Base-by-base conservation (phyloP, 2,113 vertebrate genomes). In the Hystrix brachyura region DNA sequence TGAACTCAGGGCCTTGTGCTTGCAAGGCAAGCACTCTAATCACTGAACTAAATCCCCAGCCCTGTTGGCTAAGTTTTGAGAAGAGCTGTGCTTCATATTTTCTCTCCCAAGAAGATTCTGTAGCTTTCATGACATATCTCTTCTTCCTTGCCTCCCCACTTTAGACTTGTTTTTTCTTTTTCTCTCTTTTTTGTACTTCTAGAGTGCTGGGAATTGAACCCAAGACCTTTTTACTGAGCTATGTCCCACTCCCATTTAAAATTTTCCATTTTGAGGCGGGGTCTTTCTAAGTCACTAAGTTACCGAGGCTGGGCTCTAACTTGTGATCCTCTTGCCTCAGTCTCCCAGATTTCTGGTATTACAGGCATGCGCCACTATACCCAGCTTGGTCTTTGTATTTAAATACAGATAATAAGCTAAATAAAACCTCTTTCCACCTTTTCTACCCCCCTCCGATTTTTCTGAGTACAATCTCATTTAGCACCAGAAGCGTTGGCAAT, bases 361-460 rank as follows among this genome's bases (percentile, higher is more conserved):
- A 51, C 46, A 34, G 48, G 48, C 15, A 34, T 34, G 27, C 19
- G 76, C 51, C 76, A 55, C 76, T 18, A 32, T 19, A 53, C 27
- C 51, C 51, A 34, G 51, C 67, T 67, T 93, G 72, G 86, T 65
- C 80, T 95, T 95, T 92, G 79, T 83, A 55, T 81, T 96, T 96
- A 91, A 95, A 93, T 71, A 11, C 34, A 72, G 86, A 81, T 71
- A 67, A 94, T 80, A 74, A 93, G 82, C 55, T 79, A 69, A 96
- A 76, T 90, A 72, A 69, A 92, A 27, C 14, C 65, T 48, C 43
- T 76, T 59, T 51, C 85, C 21, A 89, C n/a, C 18, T 94, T 51
- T 34, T 67, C 15, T 57, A 51, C 46, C 71, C 43, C 19, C 48
- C 29, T 78, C 11, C 2, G 0, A 0, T 83, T 91, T 97, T 97